Evolutionary conservation across 2,113 vertebrate species (phyloP), one percentile per base, ranked within the genome.

Genomic region (Aptenodytes patagonicus): DNA sequence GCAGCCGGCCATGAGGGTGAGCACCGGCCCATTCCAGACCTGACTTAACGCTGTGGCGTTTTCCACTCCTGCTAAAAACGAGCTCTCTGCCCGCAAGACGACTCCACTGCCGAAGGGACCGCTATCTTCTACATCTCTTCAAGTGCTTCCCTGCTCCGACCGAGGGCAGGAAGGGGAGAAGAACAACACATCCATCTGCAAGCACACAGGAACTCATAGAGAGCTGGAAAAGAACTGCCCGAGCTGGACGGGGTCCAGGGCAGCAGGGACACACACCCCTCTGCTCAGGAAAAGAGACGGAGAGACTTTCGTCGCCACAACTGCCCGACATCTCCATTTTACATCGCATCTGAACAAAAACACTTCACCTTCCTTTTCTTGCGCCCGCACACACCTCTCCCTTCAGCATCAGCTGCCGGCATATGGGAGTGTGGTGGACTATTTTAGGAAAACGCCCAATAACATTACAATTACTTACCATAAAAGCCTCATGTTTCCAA

Each of bases 381-480:
- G 46, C 4, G 1, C 71, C 77, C 20, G 5, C 17, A 9, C 46
- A 32, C 77, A 76, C 83, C 73, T 83, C 89, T 95, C 60, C 65
- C 80, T 58, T 26, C 89, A 44, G 60, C 79, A 7, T 64, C 89
- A 72, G 92, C 80, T 89, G 80, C 62, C 4, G 9, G 73, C 66
- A 26, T n/a, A 84, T 34, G 77, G 92, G 81, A 84, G 61, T 15
- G 72, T 25, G 83, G 76, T 15, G 90, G 90, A 44, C 64, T 94
- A 90, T 97, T 93, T 93, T 93, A 92, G 87, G 93, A 87, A 78
- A 85, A 95, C 42, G 44, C 81, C 94, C 95, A 84, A 89, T 94
- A 97, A 94, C 84, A 54, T 69, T 52, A 83, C 95, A 95, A 97
- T 97, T 91, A 96, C 91, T 97, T 96, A 96, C 89, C 93, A 91